Percentiles rank a stretch among this genome's conserved stretches.
phyloP scores from a whole-genome alignment of 2,797 vertebrate species.

The Girardinus metallicus region DNA sequence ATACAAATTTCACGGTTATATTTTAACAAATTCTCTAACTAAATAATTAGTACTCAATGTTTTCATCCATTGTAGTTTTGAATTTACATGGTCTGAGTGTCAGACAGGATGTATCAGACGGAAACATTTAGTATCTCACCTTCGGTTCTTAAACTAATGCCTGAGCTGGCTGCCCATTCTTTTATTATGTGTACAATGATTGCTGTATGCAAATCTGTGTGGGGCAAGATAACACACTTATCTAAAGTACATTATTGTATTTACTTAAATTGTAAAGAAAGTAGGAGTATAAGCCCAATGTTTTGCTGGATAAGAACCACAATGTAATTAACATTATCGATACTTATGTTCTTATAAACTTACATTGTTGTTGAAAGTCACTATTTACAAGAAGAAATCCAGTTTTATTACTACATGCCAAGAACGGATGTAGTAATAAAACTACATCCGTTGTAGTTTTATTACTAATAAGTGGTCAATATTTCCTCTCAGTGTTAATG shows the following conservation, averaged over 20 bases:
- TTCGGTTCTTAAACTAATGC: constrained; percentile 64
- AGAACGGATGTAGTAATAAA: too few relatives aligned
- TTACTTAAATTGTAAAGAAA: not conserved
- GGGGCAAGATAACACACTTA: constrained; percentile 29
- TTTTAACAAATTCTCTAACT: not conserved
- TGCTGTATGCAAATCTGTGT: constrained; percentile 60
- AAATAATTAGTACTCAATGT: constrained; percentile 30
- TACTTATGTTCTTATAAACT: constrained; percentile 26
- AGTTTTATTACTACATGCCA: constrained; percentile 42
- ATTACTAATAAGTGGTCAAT: constrained; percentile 54
- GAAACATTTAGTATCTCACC: constrained; percentile 27
- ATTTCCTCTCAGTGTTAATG: constrained; percentile 60
- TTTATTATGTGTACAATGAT: constrained; percentile 59
- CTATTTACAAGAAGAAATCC: constrained; percentile 34
- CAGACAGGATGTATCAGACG: constrained; percentile 59
- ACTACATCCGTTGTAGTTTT: too few relatives aligned
- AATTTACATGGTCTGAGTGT: constrained; percentile 56
- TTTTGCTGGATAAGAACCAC: constrained; percentile 11
- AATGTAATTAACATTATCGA: not conserved
- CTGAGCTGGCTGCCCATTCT: constrained; percentile 55
- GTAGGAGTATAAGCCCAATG: not conserved
- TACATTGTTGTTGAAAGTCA: constrained; percentile 33
- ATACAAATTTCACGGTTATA: not conserved
- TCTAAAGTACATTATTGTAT: constrained; percentile 28
- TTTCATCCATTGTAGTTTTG: constrained; percentile 19